phyloP scores from a whole-genome alignment of 2,797 vertebrate genomes.

The Tenualosa ilisha region DNA sequence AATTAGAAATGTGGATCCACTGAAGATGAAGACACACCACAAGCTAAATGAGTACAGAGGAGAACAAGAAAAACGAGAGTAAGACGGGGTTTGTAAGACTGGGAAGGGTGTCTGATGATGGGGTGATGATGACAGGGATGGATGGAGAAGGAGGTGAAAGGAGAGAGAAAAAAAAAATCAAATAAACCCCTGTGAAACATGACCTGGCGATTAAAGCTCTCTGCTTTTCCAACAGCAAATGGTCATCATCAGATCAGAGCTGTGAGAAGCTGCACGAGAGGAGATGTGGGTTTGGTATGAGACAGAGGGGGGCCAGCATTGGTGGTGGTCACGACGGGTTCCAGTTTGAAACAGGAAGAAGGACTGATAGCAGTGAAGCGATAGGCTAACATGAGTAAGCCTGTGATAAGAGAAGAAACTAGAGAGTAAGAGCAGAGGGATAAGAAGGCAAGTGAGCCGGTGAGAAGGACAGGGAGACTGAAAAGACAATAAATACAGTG shows the following conservation, averaged over 20 bases:
- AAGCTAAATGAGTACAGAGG: neutral
- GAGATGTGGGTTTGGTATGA: neutral
- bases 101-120: neutral
- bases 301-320: neutral
- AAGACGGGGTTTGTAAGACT: neutral
- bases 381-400: neutral
- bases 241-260: neutral
- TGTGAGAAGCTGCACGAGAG: neutral
- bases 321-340: neutral
- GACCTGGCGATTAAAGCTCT: neutral
- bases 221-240: neutral
- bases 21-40: constrained; percentile 5
- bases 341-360: neutral
- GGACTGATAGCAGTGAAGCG: neutral
- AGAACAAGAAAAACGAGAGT: neutral
- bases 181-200: constrained; percentile 20
- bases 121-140: neutral
- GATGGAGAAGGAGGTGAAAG: neutral
- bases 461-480: neutral
- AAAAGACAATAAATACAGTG: neutral
- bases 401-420: neutral
- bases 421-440: neutral
- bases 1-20: neutral
- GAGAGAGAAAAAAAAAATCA: neutral
- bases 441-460: neutral